Evolutionary conservation across 2,888 invertebrate genomes (phyloP).

Genomic region (Leucozona laternaria): DNA sequence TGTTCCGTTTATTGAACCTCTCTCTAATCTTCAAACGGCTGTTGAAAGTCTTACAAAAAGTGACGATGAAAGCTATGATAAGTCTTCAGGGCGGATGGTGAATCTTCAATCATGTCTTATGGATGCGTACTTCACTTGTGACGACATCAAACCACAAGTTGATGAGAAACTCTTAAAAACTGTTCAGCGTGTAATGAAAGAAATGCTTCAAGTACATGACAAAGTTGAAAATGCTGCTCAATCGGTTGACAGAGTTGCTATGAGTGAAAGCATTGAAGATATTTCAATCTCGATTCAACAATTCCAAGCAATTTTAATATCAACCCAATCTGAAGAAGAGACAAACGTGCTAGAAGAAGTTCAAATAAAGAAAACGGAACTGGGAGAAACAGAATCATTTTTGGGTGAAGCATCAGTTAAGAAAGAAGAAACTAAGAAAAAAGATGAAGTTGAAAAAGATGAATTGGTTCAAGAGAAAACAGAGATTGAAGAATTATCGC

Average conservation of each 20-base stretch:
- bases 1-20: constrained; percentile 44
- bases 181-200: constrained; percentile 41
- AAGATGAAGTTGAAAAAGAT: background rate
- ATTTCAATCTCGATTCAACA: constrained; percentile 39
- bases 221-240: constrained; percentile 58
- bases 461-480: background rate
- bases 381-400: background rate
- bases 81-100: constrained; percentile 65
- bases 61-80: constrained; percentile 50
- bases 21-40: constrained; percentile 61
- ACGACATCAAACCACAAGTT: constrained; percentile 44
- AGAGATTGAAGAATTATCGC: background rate
- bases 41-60: constrained; percentile 54
- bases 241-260: constrained; percentile 38
- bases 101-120: constrained; percentile 72
- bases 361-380: background rate
- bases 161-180: constrained; percentile 14
- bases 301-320: constrained; percentile 34
- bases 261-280: constrained; percentile 52
- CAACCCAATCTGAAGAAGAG: background rate
- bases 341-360: background rate
- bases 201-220: constrained; percentile 63
- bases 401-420: background rate
- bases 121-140: constrained; percentile 70
- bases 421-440: background rate